phyloP scores from a whole-genome alignment of 2,797 vertebrate genomes.

The Masticophis lateralis region DNA sequence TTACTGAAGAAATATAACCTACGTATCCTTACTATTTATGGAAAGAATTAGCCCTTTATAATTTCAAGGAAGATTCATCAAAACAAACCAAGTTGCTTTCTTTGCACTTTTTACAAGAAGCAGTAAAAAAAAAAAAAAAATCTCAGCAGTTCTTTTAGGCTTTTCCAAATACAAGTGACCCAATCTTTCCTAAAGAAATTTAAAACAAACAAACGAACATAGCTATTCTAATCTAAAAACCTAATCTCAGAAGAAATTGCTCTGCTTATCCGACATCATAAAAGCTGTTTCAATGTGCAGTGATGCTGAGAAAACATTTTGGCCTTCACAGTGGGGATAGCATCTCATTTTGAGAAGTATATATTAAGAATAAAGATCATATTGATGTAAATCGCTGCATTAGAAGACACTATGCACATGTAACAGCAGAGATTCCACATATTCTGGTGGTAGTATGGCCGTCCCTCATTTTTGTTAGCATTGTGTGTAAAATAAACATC shows the following conservation, averaged over 20 bases:
- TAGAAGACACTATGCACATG: neutral
- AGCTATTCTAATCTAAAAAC: slow-evolving; percentile 52
- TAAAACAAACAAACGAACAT: slow-evolving; percentile 30
- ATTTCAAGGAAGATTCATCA: slow-evolving; percentile 32
- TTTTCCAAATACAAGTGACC: slow-evolving; percentile 35
- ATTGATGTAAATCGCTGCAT: slow-evolving; percentile 23
- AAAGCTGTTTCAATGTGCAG: slow-evolving; percentile 45
- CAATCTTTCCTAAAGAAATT: slow-evolving; percentile 3
- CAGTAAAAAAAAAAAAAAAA: slow-evolving; percentile 55
- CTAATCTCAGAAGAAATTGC: slow-evolving; percentile 54
- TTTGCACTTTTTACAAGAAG: slow-evolving; percentile 39
- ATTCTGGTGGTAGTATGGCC: neutral
- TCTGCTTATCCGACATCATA: slow-evolving; percentile 49
- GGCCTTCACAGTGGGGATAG: slow-evolving; percentile 15
- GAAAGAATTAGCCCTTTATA: slow-evolving; percentile 38
- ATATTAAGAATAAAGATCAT: slow-evolving; percentile 10
- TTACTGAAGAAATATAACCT: neutral
- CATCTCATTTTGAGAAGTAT: slow-evolving; percentile 28
- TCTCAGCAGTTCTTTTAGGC: slow-evolving; percentile 25
- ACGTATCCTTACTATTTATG: neutral
- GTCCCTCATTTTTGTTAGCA: neutral
- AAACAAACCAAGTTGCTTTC: slow-evolving; percentile 54
- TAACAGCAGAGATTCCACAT: neutral
- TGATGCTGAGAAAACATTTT: slow-evolving; percentile 53
- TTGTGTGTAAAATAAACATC: neutral